A percentile compares a stretch with the other conserved stretches of the same genome.
Evolutionary conservation across 1,140 invertebrate species (phyloP).

Genomic region (Solenopsis invicta): DNA sequence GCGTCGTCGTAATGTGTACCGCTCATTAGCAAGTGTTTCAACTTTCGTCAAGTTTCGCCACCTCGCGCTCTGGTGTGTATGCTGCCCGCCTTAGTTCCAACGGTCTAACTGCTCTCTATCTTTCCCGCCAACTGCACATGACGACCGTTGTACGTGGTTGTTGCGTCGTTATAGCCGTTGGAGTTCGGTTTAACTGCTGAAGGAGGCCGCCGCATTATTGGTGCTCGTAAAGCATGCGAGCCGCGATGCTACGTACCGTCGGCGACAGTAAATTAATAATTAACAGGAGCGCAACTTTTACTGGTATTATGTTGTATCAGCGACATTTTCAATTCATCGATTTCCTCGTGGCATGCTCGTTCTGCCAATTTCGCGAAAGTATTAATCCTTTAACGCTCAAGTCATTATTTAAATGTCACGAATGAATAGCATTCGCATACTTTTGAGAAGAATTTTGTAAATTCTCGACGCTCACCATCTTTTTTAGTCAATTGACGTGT

Average conservation of each 20-base stretch:
- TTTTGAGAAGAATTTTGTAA: not conserved
- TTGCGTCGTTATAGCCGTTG: conserved; percentile 42
- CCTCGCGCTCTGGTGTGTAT: conserved; percentile 25
- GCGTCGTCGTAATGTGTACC: conserved; percentile 72
- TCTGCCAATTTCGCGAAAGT: not conserved
- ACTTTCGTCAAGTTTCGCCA: conserved; percentile 79
- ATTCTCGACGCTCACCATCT: not conserved
- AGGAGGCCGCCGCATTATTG: conserved; percentile 58
- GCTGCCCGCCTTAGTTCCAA: conserved; percentile 39
- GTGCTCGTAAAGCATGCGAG: conserved; percentile 44
- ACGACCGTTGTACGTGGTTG: conserved; percentile 44
- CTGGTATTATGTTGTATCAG: not conserved
- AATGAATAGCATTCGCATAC: too few relatives aligned
- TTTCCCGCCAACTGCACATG: conserved; percentile 60
- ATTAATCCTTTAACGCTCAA: not conserved
- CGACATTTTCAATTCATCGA: not conserved
- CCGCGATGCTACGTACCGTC: not conserved
- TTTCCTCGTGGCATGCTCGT: not conserved
- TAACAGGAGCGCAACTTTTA: conserved; percentile 1
- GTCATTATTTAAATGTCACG: not conserved
- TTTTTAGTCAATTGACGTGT: not conserved
- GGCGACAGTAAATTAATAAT: conserved; percentile 42
- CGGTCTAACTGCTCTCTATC: conserved; percentile 47
- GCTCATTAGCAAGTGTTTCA: conserved; percentile 83
- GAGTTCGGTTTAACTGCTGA: conserved; percentile 39